Evolutionary conservation across 2,113 vertebrate species (phyloP).

Genomic region (Oryzias celebensis): DNA sequence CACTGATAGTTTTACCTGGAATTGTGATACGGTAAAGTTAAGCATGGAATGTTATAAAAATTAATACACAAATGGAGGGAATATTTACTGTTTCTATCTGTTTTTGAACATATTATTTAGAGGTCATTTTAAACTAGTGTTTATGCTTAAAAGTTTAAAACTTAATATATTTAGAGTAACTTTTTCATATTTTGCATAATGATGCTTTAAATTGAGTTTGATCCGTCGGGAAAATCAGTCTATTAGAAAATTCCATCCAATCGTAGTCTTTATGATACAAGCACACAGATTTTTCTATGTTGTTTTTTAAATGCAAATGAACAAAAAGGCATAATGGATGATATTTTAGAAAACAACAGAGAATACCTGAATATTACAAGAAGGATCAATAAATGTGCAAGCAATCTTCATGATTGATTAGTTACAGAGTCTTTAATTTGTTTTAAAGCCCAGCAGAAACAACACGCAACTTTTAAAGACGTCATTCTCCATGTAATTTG

Average conservation of each 20-base stretch:
- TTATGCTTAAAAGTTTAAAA: no score
- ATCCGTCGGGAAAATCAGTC: no score
- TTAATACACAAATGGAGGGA: neutral
- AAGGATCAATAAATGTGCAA: conserved; percentile 10
- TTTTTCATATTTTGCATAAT: no score
- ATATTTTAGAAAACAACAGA: neutral
- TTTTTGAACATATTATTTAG: neutral
- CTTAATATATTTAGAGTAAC: no score
- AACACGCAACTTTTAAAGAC: conserved; percentile 20
- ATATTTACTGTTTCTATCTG: neutral
- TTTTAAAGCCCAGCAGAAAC: conserved; percentile 5
- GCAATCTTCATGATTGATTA: conserved; percentile 10
- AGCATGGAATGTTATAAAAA: neutral
- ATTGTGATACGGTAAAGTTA: neutral
- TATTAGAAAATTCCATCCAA: no score
- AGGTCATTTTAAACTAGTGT: no score
- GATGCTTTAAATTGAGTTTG: no score
- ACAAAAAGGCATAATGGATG: neutral
- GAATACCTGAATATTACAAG: neutral
- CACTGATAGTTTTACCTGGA: conserved; percentile 7
- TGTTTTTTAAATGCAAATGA: neutral
- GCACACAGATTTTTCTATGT: neutral
- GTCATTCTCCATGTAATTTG: conserved; percentile 17
- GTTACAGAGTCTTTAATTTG: neutral
- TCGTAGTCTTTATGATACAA: neutral